These are phyloP conservation scores for Silurus aristotelis DNA, from an alignment of 2,797 vertebrate genomes.

Conservation along the genomic window DNA sequence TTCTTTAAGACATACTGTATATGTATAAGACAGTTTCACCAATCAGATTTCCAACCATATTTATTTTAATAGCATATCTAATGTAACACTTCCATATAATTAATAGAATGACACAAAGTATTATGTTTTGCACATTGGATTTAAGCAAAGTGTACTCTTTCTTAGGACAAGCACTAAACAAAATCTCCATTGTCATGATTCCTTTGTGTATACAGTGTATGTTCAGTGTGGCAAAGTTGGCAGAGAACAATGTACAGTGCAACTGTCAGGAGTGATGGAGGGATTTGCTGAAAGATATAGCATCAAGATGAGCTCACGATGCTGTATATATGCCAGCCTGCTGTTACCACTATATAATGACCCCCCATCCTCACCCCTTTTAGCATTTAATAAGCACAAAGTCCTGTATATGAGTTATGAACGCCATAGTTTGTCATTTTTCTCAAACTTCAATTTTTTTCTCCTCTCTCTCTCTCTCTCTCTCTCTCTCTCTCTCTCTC, in stretches of 20 bases:
- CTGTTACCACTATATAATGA: conserved; percentile 6
- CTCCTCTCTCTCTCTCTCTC: background rate
- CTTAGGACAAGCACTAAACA: background rate
- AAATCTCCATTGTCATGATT: background rate
- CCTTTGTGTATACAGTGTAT: background rate
- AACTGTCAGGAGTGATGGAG: conserved; percentile 40
- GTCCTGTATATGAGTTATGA: background rate
- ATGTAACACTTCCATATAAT: background rate
- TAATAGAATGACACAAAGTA: too few species aligned
- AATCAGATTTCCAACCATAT: too few species aligned
- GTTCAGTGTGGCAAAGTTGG: conserved; percentile 13
- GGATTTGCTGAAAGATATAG: conserved; percentile 16
- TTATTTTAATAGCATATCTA: background rate
- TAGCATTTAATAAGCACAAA: conserved; percentile 4
- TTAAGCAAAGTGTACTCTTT: background rate
- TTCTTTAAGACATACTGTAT: too few species aligned
- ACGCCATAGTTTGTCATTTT: conserved; percentile 18
- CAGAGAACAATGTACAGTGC: conserved; percentile 18
- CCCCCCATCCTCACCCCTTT: too few species aligned
- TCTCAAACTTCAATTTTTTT: background rate
- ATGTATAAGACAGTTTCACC: too few species aligned
- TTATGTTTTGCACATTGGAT: too few species aligned
- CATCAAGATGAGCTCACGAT: background rate
- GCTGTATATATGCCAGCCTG: background rate
- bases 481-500: background rate